A percentile compares a stretch with the other conserved stretches of the same genome.
phyloP scores from a whole-genome alignment of 30 jellyfish, hydroid and myxozoan species.

The Hydra vulgaris region DNA sequence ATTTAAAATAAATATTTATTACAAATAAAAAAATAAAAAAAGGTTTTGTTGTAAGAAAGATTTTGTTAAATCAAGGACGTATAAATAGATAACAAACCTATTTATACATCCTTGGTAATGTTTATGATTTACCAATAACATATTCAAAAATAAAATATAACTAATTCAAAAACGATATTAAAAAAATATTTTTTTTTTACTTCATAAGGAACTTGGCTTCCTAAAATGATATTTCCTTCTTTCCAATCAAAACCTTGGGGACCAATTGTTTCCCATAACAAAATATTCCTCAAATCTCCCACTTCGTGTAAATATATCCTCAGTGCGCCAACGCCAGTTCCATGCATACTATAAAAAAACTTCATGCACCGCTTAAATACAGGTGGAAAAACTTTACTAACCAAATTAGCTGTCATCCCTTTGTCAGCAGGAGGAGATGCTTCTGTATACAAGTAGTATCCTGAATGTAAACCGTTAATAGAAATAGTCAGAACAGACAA shows the following conservation, averaged over 20 bases:
- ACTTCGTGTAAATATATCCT: conserved; percentile 23
- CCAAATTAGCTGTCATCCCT: conserved; percentile 50
- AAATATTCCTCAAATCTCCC: neutral
- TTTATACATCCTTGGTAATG: too few species aligned
- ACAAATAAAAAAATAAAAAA: too few species aligned
- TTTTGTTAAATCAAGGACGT: too few species aligned
- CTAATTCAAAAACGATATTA: too few species aligned
- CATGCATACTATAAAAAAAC: conserved; percentile 74
- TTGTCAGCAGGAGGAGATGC: conserved; percentile 67
- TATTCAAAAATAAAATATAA: too few species aligned
- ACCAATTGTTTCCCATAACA: conserved; percentile 51
- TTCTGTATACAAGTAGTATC: conserved; percentile 53
- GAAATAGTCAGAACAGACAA: too few species aligned
- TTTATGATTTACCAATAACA: too few species aligned
- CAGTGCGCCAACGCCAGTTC: conserved; percentile 51
- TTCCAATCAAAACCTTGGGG: conserved; percentile 68
- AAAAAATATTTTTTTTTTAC: too few species aligned
- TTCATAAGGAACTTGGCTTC: conserved; percentile 17
- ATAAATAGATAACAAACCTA: too few species aligned
- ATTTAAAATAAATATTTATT: too few species aligned
- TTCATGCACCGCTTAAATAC: conserved; percentile 34
- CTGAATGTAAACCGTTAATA: too few species aligned
- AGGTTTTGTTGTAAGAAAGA: too few species aligned
- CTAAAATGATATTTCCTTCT: conserved; percentile 27
- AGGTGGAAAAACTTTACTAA: conserved; percentile 31